phyloP scores from a whole-genome alignment of 2,113 vertebrate genomes.

The Gallinago paraguaiae region DNA sequence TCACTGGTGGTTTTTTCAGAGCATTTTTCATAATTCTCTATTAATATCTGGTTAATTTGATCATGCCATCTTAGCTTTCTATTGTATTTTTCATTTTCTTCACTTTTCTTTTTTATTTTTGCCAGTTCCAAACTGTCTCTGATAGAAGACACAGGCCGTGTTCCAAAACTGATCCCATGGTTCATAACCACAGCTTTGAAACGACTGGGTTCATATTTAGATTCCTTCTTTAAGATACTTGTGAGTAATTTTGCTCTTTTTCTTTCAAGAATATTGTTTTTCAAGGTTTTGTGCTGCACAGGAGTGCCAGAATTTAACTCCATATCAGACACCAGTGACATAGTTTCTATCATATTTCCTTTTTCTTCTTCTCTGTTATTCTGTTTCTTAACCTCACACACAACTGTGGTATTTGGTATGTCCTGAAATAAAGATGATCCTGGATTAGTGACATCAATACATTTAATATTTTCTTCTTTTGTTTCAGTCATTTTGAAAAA shows the following conservation, averaged over 20 bases:
- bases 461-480: constrained; percentile 60
- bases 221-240: constrained; percentile 89
- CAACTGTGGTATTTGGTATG: not conserved
- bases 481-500: constrained; percentile 38
- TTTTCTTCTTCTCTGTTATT: constrained; percentile 14
- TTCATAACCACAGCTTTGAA: constrained; percentile 46
- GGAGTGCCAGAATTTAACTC: constrained; percentile 1
- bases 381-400: not conserved
- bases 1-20: constrained; percentile 7
- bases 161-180: constrained; percentile 68
- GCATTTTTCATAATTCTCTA: not conserved
- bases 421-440: constrained; percentile 42
- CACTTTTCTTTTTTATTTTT: constrained; percentile 73
- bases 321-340: not conserved
- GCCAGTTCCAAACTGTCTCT: constrained; percentile 89
- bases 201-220: constrained; percentile 68
- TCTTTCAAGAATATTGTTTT: constrained; percentile 46
- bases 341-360: constrained; percentile 6
- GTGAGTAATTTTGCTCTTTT: constrained; percentile 72
- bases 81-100: constrained; percentile 66
- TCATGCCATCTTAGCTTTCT: constrained; percentile 91
- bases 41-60: constrained; percentile 67
- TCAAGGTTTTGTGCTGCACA: constrained; percentile 29
- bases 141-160: constrained; percentile 72
- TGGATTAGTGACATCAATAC: constrained; percentile 19